Base-by-base conservation (phyloP, 2,888 invertebrate species). In the Agrochola macilenta region DNA sequence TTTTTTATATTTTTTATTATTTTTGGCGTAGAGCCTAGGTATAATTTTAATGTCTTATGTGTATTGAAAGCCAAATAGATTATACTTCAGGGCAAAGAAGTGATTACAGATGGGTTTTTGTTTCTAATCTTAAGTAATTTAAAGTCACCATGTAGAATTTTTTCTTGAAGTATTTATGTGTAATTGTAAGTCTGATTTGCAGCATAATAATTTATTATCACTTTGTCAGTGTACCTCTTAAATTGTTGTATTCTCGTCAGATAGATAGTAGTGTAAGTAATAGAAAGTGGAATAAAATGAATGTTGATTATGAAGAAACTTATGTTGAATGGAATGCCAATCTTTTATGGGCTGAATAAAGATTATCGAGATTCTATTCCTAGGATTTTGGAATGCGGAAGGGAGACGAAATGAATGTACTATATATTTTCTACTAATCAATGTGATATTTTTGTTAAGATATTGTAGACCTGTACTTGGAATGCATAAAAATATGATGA, bases 381-480 rank as follows among this genome's bases (percentile, higher is more conserved):
- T 82, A 76, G 76, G 77, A 68, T 30, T 49, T 9, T 58, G 12
- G 23, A 70, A 64, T 46, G 11, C 61, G 12, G 49, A 70, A 26
- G 30, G 26, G 0, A 26, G 39, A 30, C 11, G 52, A 52, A 43
- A 43, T 43, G 43, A 43, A 57, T 73, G 49, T 70, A 35, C 30
- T 30, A 30, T 54, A 71, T 75, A 76, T 64, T 81, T 74, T 77
- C 68, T 84, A 81, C 77, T 87, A 81, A 80, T 83, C n/a, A 78
- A 89, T 90, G 92, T 91, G 89, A 91, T 91, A 91, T 88, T 88
- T 81, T 82, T 83, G 60, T 79, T 85, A 88, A 54, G 73, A 73
- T 82, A 71, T 78, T 69, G 17, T n/a, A 52, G 61, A 74, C 35
- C 60, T 78, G 60, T 70, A 71, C 57, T 83, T 83, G 66, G 49